phyloP scores from a whole-genome alignment of 35 echinoderm and acorn worm species.

The Strongylocentrotus purpuratus region DNA sequence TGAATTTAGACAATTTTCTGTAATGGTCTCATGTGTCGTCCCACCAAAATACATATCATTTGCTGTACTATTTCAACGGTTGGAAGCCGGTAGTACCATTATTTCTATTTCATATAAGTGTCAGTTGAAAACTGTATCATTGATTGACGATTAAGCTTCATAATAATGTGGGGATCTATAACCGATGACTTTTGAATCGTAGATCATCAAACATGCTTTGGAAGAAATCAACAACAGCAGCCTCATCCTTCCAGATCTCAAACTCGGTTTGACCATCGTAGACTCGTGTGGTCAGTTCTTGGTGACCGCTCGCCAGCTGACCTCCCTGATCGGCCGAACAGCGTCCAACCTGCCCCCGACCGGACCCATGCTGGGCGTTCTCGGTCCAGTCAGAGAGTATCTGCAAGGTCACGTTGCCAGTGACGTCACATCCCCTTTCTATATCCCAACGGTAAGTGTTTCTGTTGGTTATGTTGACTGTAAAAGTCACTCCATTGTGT shows the following conservation, averaged over 20 bases:
- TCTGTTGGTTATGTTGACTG: background rate
- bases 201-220: slow-evolving; percentile 36
- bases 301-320: slow-evolving; percentile 53
- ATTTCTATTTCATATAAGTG: too few species aligned
- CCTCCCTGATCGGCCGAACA: slow-evolving; percentile 30
- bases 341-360: slow-evolving; percentile 14
- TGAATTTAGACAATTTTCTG: too few species aligned
- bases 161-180: background rate
- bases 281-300: slow-evolving; percentile 66
- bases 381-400: slow-evolving; percentile 52
- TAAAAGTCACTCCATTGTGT: background rate
- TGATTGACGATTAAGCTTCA: too few species aligned
- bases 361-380: slow-evolving; percentile 66
- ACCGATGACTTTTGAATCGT: background rate
- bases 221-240: slow-evolving; percentile 54
- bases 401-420: slow-evolving; percentile 44
- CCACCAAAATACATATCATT: background rate
- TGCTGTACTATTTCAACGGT: background rate
- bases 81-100: background rate
- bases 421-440: slow-evolving; percentile 41
- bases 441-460: slow-evolving; percentile 12
- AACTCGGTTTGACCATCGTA: slow-evolving; percentile 74
- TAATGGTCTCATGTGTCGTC: background rate
- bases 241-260: slow-evolving; percentile 48
- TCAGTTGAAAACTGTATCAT: too few species aligned